Conservation (phyloP, 2,113 vertebrate genomes). For the Dolichallabes microphthalmus region DNA sequence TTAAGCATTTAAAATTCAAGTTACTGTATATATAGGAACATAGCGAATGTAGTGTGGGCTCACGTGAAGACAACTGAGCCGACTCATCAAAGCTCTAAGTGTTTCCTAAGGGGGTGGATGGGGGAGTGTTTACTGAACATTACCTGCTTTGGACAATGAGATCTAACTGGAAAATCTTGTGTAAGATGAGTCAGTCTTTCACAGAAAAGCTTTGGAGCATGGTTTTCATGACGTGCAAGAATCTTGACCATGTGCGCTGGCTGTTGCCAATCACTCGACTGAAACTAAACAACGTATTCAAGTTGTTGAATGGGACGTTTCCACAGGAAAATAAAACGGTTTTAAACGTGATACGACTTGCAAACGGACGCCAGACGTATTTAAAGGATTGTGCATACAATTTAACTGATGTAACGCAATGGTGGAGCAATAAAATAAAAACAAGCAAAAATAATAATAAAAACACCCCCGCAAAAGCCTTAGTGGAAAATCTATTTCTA, state of each 20-base stretch:
- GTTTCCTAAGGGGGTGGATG: neutral
- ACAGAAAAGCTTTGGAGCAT: conserved; percentile 16
- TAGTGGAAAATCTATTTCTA: neutral
- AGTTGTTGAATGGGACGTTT: conserved; percentile 21
- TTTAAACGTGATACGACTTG: conserved; percentile 43
- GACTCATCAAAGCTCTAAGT: conserved; percentile 5
- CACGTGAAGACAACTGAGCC: neutral
- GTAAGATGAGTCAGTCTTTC: neutral
- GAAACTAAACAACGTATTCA: conserved; percentile 28
- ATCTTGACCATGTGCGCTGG: conserved; percentile 5
- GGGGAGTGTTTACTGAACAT: neutral
- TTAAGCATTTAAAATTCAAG: neutral
- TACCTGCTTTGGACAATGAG: conserved; percentile 18
- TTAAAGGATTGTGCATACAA: conserved; percentile 15
- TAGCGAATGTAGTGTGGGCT: neutral
- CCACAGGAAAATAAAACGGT: conserved; percentile 12
- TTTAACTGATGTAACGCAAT: conserved; percentile 18
- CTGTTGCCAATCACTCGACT: conserved; percentile 20
- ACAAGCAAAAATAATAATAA: too few species aligned
- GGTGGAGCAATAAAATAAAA: neutral
- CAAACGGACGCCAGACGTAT: conserved; percentile 31
- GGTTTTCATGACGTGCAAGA: neutral
- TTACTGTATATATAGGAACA: neutral
- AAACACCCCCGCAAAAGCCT: neutral
- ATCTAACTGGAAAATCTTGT: conserved; percentile 18